A percentile compares a stretch with the other conserved stretches of the same genome.
These are phyloP conservation scores for Dendrolimus houi DNA, from an alignment of 2,888 invertebrate species.

Conservation along the genomic window DNA sequence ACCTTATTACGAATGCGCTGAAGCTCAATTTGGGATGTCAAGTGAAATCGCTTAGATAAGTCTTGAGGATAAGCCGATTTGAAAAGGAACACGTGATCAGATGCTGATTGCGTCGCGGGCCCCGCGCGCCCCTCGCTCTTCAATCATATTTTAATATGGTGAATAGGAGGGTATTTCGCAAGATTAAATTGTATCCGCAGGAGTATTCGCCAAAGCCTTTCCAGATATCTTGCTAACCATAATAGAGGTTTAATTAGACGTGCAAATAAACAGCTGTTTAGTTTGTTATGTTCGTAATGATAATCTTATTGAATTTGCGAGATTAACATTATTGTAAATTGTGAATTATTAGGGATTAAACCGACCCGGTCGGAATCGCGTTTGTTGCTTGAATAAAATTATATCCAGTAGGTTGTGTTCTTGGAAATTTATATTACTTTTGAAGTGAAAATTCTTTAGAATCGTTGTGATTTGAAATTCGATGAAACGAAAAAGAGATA, in stretches of 20 bases:
- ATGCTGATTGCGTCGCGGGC: constrained; percentile 61
- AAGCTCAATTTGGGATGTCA: constrained; percentile 28
- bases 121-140: constrained; percentile 25
- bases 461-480: too few species aligned
- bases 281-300: constrained; percentile 1
- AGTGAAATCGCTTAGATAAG: constrained; percentile 31
- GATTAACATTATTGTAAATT: neutral
- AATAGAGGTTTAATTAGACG: constrained; percentile 13
- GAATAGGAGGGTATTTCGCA: constrained; percentile 53
- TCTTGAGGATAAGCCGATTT: constrained; percentile 64
- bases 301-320: neutral
- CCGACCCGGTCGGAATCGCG: neutral
- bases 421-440: too few species aligned
- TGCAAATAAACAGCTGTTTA: constrained; percentile 4
- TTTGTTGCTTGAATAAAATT: neutral
- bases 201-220: constrained; percentile 18
- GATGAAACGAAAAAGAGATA: too few species aligned
- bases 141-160: constrained; percentile 72
- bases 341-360: neutral
- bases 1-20: constrained; percentile 22
- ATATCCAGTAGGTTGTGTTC: neutral
- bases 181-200: constrained; percentile 47
- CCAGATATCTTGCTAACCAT: constrained; percentile 4
- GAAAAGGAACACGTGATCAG: constrained; percentile 70
- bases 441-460: too few species aligned